Evolutionary conservation across 1,140 invertebrate species (phyloP).

Genomic region (Drosophila azteca): DNA sequence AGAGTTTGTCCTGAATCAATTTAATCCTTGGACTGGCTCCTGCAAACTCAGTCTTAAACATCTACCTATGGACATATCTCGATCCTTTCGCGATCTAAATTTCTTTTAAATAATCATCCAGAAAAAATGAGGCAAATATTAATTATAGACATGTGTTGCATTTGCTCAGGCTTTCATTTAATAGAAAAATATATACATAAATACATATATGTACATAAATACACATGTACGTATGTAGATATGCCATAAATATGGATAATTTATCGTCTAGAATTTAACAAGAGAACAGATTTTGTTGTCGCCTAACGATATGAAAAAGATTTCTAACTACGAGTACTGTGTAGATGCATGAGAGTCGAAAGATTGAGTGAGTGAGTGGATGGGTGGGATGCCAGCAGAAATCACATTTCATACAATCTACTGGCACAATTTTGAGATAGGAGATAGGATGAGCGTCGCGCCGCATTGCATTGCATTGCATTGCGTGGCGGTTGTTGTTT

Average conservation of each 20-base stretch:
- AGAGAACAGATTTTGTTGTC: conserved; percentile 57
- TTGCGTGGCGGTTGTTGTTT: conserved; percentile 12
- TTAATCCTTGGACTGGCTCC: too few species aligned
- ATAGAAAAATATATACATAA: conserved; percentile 74
- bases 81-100: background rate
- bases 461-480: conserved; percentile 2
- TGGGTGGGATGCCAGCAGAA: conserved; percentile 10
- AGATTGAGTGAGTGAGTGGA: conserved; percentile 22
- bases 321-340: conserved; percentile 28
- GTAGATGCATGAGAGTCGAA: conserved; percentile 47
- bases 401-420: background rate
- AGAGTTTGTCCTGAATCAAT: too few species aligned
- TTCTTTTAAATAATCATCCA: background rate
- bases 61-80: too few species aligned
- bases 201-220: conserved; percentile 48
- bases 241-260: conserved; percentile 56
- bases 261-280: conserved; percentile 50
- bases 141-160: conserved; percentile 1
- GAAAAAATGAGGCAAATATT: background rate
- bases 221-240: conserved; percentile 43
- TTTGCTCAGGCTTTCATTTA: conserved; percentile 64
- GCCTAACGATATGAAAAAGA: conserved; percentile 51
- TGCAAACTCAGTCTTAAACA: too few species aligned
- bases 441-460: conserved; percentile 23
- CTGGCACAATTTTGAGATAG: conserved; percentile 63